Base-by-base conservation (phyloP, 2,797 vertebrate genomes). In the Oceanodroma leucorhoa region DNA sequence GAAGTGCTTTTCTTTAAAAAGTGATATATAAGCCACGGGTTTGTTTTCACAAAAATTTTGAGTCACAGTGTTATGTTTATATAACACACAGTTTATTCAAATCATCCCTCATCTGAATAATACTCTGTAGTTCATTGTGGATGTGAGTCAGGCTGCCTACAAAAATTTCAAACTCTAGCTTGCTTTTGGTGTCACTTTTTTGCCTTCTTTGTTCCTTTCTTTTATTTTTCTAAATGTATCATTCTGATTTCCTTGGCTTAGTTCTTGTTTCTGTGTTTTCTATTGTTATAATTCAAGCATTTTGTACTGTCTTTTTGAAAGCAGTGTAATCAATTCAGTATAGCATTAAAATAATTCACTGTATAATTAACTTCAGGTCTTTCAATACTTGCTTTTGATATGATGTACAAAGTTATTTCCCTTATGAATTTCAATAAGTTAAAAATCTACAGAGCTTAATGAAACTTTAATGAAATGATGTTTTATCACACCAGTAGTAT, bases 301-400 rank as follows among this genome's bases (percentile, higher is more conserved):
- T 87, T 88, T 83, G 15, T 79, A 45, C 34, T 54, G 58, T 73
- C 32, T 71, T 90, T 93, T 93, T 64, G 55, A 93, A 93, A 87
- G 43, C n/a, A 70, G 8, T 73, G 6, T 64, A 84, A 83, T 92
- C 46, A 87, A 76, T 73, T 92, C 73, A 92, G 26, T 64, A 24
- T 53, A 67, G 27, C 51, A 75, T 77, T 95, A 90, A 84, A 94
- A 85, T 93, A 93, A 90, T 89, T 58, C 38, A 36, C 73, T 67
- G 18, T 77, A 43, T 83, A 92, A 93, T 89, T 94, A 93, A 87
- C 50, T 96, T 89, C 58, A 60, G 14, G 53, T 87, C 53, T 85
- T 96, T 87, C 43, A 41, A 46, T 77, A 50, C 67, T 93, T 87
- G n/a, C 34, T 82, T 93, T 86, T 90, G 48, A 29, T 66, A 87